phyloP scores from a whole-genome alignment of 2,797 vertebrate species.

The Sorex maritimensis region DNA sequence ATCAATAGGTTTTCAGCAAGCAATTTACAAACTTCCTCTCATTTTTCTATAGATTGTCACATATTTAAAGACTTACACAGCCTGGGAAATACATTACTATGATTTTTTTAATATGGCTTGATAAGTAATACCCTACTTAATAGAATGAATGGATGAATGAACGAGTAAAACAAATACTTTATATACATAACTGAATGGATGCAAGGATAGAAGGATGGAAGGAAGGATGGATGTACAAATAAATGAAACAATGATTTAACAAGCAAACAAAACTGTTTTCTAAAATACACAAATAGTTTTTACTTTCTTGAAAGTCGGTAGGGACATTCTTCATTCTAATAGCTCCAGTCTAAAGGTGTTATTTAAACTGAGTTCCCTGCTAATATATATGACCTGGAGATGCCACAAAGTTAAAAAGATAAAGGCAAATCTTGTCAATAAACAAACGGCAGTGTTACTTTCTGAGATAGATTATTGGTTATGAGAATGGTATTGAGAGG shows the following conservation, averaged over 20 bases:
- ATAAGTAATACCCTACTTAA: conserved; percentile 25
- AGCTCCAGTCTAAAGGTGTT: conserved; percentile 70
- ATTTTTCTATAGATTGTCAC: conserved; percentile 76
- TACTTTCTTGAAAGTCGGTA: conserved; percentile 38
- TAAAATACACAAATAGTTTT: conserved; percentile 54
- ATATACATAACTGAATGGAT: neutral
- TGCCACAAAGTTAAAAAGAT: conserved; percentile 76
- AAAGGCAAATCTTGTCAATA: conserved; percentile 79
- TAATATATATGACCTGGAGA: conserved; percentile 52
- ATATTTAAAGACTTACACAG: conserved; percentile 75
- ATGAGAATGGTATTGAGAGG: conserved; percentile 84
- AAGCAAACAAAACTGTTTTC: conserved; percentile 59
- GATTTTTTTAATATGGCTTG: conserved; percentile 69
- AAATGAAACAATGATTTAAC: conserved; percentile 26
- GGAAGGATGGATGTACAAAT: neutral
- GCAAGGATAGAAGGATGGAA: neutral
- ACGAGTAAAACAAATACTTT: neutral
- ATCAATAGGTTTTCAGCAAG: conserved; percentile 79
- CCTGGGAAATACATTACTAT: conserved; percentile 72
- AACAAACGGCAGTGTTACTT: conserved; percentile 79
- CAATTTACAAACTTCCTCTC: conserved; percentile 76
- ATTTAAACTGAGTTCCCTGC: conserved; percentile 74
- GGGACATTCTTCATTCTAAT: conserved; percentile 68
- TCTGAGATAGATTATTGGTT: conserved; percentile 84
- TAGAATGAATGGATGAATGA: conserved; percentile 15